phyloP scores from a whole-genome alignment of 2,797 vertebrate genomes.

The Rousettus madagascariensis region DNA sequence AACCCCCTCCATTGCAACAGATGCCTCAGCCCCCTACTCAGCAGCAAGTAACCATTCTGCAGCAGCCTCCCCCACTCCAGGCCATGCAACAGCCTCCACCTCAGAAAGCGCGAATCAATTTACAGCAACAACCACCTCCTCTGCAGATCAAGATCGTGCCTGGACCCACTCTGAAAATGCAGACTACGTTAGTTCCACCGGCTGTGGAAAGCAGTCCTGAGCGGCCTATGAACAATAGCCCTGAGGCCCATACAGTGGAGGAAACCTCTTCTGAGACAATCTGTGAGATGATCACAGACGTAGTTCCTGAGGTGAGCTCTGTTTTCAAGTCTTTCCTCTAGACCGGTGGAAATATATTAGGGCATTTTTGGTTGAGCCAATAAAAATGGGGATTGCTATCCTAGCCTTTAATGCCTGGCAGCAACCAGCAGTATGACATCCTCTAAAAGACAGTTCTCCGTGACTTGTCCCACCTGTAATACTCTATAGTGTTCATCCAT shows the following conservation, averaged over 20 bases:
- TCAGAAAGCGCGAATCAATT: conserved; percentile 88
- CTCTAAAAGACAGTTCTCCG: not conserved
- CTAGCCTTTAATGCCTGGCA: conserved; percentile 11
- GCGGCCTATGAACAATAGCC: conserved; percentile 71
- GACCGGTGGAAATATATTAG: not conserved
- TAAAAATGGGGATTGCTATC: not conserved
- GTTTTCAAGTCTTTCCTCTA: not conserved
- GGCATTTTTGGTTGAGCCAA: not conserved
- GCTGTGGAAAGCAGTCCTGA: conserved; percentile 76
- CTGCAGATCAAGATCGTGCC: conserved; percentile 84
- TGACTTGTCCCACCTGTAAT: not conserved
- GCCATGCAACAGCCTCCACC: conserved; percentile 87
- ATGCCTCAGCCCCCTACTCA: conserved; percentile 90
- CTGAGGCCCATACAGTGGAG: conserved; percentile 81
- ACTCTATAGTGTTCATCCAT: not conserved
- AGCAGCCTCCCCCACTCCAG: conserved; percentile 91
- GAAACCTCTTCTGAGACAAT: conserved; percentile 81
- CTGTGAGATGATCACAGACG: conserved; percentile 81
- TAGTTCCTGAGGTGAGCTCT: conserved; percentile 81
- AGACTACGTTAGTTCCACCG: conserved; percentile 73
- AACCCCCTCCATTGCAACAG: conserved; percentile 93
- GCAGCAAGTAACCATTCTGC: conserved; percentile 88
- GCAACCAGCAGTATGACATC: not conserved
- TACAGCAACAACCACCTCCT: conserved; percentile 83
- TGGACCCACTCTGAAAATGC: conserved; percentile 78